These are phyloP conservation scores for Homarus gammarus DNA, from an alignment of 2,888 invertebrate genomes.

Conservation along the genomic window DNA sequence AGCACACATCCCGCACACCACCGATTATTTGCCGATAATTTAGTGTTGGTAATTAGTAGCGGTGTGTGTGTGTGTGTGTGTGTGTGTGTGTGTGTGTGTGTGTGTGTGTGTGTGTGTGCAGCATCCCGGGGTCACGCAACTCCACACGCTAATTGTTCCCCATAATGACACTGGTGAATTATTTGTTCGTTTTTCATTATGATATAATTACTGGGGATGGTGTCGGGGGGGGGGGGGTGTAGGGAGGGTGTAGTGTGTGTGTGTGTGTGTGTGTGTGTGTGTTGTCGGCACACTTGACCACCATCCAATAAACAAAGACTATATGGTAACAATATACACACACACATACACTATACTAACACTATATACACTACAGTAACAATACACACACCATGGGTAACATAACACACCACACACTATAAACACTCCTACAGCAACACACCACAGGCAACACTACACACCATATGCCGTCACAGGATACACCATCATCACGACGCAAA, in stretches of 20 bases:
- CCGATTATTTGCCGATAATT: not conserved
- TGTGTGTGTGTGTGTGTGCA: constrained; percentile 12
- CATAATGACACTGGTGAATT: constrained; percentile 27
- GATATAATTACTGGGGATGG: not conserved
- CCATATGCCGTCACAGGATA: no score
- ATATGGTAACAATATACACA: no score
- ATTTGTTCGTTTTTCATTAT: constrained; percentile 13
- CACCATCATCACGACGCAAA: no score
- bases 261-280: no score
- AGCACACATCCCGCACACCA: not conserved
- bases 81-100: constrained; percentile 19
- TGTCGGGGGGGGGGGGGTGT: not conserved
- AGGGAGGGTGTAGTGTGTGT: not conserved
- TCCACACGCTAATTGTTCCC: constrained; percentile 21
- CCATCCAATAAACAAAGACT: no score
- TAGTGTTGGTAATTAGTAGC: not conserved
- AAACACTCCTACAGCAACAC: no score
- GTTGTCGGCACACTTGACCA: no score
- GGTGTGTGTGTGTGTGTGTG: not conserved
- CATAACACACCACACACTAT: no score
- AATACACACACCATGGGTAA: no score
- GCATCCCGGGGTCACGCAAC: constrained; percentile 36
- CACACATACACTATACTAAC: no score
- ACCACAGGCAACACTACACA: no score
- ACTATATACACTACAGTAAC: no score